phyloP scores from a whole-genome alignment of 2,797 vertebrate species.

The Hydrolagus colliei region DNA sequence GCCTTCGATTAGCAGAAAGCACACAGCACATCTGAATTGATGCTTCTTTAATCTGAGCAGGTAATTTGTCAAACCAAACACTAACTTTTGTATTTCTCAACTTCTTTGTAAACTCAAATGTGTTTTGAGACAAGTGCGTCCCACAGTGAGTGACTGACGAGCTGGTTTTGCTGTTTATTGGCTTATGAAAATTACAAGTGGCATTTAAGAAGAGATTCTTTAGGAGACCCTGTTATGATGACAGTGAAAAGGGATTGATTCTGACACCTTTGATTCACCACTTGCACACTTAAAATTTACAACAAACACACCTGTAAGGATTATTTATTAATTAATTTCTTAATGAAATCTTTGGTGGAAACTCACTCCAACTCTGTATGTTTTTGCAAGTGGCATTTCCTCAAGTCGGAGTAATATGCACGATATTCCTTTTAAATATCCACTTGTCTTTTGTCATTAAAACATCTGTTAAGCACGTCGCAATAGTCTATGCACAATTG shows the following conservation, averaged over 20 bases:
- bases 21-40: neutral
- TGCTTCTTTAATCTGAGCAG: neutral
- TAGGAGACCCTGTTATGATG: neutral
- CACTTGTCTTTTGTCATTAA: too few relatives aligned
- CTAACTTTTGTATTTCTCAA: neutral
- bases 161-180: neutral
- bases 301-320: too few relatives aligned
- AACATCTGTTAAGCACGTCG: too few relatives aligned
- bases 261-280: too few relatives aligned
- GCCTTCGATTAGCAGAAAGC: neutral
- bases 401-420: too few relatives aligned
- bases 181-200: conserved; percentile 15
- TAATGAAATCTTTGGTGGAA: too few relatives aligned
- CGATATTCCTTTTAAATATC: too few relatives aligned
- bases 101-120: neutral
- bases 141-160: neutral
- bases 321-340: too few relatives aligned
- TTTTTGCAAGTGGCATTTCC: too few relatives aligned
- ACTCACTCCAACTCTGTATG: too few relatives aligned
- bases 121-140: neutral
- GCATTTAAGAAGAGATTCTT: conserved; percentile 9
- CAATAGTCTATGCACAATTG: too few relatives aligned
- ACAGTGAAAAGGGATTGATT: neutral
- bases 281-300: too few relatives aligned
- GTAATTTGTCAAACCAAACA: neutral